These are phyloP conservation scores for Augochlorella aurata DNA, from an alignment of 2,888 invertebrate genomes.

Conservation along the genomic window DNA sequence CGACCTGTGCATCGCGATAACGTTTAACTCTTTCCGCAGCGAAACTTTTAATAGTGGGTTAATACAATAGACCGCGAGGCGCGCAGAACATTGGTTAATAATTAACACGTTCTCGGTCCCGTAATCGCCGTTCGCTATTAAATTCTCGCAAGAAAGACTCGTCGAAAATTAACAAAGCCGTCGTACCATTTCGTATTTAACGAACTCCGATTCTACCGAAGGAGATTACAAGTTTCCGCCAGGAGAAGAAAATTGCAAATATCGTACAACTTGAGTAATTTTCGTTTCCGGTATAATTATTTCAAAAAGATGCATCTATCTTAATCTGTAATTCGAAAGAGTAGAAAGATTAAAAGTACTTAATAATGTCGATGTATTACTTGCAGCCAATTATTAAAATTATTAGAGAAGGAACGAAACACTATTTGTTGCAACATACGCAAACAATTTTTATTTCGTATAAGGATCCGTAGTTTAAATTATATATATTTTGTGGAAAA, in stretches of 20 bases:
- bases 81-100: not conserved
- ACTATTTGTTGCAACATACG: not conserved
- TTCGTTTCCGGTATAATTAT: not conserved
- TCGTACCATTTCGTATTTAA: not conserved
- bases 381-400: not conserved
- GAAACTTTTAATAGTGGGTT: slow-evolving; percentile 1
- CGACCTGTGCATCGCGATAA: slow-evolving; percentile 58
- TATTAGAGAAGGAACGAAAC: not conserved
- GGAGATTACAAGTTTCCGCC: too few species aligned
- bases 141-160: not conserved
- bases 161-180: not conserved
- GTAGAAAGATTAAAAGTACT: too few species aligned
- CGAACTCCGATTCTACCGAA: too few species aligned
- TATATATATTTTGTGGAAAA: too few species aligned
- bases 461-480: not conserved
- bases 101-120: not conserved
- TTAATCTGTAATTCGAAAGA: too few species aligned
- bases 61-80: not conserved
- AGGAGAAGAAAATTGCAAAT: too few species aligned
- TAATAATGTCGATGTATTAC: not conserved
- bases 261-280: not conserved
- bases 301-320: too few species aligned
- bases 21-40: not conserved
- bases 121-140: not conserved
- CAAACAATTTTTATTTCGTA: not conserved